Conservation (phyloP, 2,888 invertebrate genomes). For the Oscheius sp. region DNA sequence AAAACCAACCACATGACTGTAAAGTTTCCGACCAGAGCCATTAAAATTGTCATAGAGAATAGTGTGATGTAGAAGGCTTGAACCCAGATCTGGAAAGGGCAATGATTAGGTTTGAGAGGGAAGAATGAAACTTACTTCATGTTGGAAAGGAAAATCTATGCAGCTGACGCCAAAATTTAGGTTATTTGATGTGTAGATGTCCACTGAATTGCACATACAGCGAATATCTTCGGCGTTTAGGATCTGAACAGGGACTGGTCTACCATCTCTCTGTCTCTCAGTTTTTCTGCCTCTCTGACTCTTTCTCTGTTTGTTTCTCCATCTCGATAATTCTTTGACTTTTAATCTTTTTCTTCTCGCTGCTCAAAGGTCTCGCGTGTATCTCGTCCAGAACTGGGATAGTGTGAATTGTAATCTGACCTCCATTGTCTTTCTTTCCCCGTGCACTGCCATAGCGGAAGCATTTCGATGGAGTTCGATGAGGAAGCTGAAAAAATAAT, state of each 20-base stretch:
- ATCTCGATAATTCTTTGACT: neutral
- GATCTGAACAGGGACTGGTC: neutral
- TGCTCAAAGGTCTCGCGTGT: no score
- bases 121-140: conserved; percentile 5
- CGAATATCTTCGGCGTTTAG: neutral
- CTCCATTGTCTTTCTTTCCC: conserved; percentile 20
- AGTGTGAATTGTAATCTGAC: conserved; percentile 12
- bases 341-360: no score
- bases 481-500: conserved; percentile 26
- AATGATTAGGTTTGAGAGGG: neutral
- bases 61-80: conserved; percentile 62
- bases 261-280: neutral
- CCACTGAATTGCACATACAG: conserved; percentile 28
- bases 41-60: conserved; percentile 60
- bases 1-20: conserved; percentile 87
- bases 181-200: conserved; percentile 1
- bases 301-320: neutral
- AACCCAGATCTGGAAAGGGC: conserved; percentile 17
- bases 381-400: no score
- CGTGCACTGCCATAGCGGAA: neutral
- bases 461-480: conserved; percentile 27
- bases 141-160: conserved; percentile 23
- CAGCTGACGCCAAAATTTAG: conserved; percentile 12
- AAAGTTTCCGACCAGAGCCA: conserved; percentile 84
- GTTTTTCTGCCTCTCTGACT: no score